Evolutionary conservation across 2,797 vertebrate species (phyloP).

Genomic region (Picus viridis): DNA sequence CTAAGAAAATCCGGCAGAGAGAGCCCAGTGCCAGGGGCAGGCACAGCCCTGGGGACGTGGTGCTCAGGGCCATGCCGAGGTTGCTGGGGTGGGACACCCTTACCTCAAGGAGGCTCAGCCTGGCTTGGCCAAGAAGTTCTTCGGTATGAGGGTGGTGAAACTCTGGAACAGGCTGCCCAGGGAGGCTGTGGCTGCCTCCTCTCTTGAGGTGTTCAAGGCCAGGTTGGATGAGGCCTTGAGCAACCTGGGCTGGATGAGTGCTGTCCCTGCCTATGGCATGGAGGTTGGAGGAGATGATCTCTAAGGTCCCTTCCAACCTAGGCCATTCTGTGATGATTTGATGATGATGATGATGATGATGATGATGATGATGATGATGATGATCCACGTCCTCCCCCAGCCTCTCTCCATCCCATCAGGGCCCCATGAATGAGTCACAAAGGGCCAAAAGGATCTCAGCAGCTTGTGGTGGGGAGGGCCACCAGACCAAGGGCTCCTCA

Average conservation of each 20-base stretch:
- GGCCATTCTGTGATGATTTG: no score
- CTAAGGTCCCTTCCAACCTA: no score
- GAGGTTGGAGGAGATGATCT: no score
- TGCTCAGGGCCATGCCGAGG: background rate
- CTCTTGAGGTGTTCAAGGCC: no score
- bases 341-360: no score
- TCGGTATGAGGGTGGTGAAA: no score
- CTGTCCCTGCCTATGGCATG: no score
- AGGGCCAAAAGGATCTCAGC: background rate
- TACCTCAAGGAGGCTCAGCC: accelerated
- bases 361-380: background rate
- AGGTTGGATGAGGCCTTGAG: no score
- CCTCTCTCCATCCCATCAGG: background rate
- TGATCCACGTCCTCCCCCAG: accelerated
- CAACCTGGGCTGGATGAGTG: no score
- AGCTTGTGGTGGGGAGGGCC: background rate
- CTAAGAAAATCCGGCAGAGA: background rate
- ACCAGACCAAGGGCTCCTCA: background rate
- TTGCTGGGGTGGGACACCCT: background rate
- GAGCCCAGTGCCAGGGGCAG: background rate
- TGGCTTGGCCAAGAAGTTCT: no score
- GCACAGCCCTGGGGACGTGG: background rate
- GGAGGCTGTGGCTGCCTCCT: no score
- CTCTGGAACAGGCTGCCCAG: no score
- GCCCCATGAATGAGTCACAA: background rate